Conservation (phyloP, 2,113 vertebrate species). For the Boleophthalmus pectinirostris region DNA sequence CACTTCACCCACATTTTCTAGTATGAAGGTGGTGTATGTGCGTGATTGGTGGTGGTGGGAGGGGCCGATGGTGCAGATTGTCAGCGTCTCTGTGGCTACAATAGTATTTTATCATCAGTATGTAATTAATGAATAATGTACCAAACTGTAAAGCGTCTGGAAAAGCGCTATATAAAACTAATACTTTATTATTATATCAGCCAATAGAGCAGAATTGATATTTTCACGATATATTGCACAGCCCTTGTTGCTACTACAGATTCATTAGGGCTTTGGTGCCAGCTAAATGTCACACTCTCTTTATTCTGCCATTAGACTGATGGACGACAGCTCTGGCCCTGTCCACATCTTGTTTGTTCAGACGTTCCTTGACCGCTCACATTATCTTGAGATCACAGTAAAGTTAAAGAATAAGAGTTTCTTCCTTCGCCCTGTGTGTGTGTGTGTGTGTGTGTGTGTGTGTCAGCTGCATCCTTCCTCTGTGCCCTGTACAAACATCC, state of each 20-base stretch:
- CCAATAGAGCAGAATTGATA: neutral
- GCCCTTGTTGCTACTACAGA: too few relatives aligned
- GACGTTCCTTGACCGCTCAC: neutral
- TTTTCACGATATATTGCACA: neutral
- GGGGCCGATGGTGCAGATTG: too few relatives aligned
- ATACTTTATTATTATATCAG: too few relatives aligned
- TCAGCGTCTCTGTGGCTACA: too few relatives aligned
- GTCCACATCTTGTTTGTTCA: neutral
- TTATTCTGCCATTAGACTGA: neutral
- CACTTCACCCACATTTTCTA: too few relatives aligned
- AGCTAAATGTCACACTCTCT: neutral
- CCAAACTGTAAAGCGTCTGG: too few relatives aligned
- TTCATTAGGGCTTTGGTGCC: neutral
- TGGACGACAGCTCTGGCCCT: neutral
- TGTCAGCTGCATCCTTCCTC: constrained; percentile 27
- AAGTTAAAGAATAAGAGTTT: neutral
- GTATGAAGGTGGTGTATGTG: too few relatives aligned
- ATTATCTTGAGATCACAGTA: neutral
- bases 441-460: neutral
- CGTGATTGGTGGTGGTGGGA: too few relatives aligned
- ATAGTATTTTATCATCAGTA: too few relatives aligned
- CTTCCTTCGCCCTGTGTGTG: neutral
- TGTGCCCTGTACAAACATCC: constrained; percentile 31
- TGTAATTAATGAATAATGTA: too few relatives aligned
- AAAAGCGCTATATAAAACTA: too few relatives aligned